Evolutionary conservation across 2,113 vertebrate species (phyloP).

Genomic region (Lophura nycthemera): DNA sequence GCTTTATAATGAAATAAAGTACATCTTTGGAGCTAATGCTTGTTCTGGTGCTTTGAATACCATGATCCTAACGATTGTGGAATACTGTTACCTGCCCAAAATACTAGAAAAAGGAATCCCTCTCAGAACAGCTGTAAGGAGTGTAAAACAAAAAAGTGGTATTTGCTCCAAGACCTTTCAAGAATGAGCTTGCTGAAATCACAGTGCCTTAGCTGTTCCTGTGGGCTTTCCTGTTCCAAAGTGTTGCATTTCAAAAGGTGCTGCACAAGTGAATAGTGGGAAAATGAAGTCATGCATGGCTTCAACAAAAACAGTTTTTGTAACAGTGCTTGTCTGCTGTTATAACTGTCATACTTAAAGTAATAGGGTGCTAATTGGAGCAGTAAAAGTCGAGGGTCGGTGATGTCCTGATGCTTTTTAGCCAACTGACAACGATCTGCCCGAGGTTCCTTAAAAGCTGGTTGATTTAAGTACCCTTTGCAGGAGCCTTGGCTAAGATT

Average conservation of each 20-base stretch:
- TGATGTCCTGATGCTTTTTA: neutral
- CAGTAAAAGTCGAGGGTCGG: neutral
- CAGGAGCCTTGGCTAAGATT: neutral
- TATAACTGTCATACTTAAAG: too few relatives aligned
- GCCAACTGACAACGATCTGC: neutral
- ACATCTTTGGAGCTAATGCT: constrained; percentile 46
- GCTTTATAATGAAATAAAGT: constrained; percentile 67
- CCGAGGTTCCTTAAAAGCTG: too few relatives aligned
- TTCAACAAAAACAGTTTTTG: neutral
- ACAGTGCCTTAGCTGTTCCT: neutral
- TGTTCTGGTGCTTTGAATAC: constrained; percentile 11
- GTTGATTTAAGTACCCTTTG: neutral
- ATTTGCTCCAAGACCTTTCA: neutral
- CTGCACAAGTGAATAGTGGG: neutral
- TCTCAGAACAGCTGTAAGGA: neutral
- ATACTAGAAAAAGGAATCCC: neutral
- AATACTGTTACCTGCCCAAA: accelerated
- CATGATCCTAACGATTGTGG: neutral
- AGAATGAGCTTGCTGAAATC: neutral
- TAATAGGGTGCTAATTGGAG: neutral
- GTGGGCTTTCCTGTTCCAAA: neutral
- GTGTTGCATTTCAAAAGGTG: accelerated
- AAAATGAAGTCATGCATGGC: neutral
- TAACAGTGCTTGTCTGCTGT: too few relatives aligned
- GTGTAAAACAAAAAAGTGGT: neutral